These are phyloP conservation scores for Xenopus laevis DNA, from an alignment of 2,113 vertebrate genomes.

Conservation along the genomic window DNA sequence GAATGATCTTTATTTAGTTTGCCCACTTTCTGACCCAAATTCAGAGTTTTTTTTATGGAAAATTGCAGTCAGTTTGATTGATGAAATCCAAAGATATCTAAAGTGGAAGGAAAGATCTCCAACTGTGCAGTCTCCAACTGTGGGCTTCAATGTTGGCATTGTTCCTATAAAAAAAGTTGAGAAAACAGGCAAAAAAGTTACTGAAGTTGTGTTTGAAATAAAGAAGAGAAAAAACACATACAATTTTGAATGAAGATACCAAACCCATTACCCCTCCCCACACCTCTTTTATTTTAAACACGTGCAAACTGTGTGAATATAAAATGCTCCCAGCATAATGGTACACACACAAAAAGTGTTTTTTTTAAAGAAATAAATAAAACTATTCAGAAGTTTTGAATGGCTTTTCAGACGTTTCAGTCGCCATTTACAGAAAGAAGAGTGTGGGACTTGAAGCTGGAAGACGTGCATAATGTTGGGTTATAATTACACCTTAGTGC, in stretches of 20 bases:
- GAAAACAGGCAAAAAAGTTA: constrained; percentile 90
- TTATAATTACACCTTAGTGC: neutral
- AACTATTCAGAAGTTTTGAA: constrained; percentile 67
- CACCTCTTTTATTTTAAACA: constrained; percentile 50
- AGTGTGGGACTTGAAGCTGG: constrained; percentile 5
- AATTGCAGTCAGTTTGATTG: constrained; percentile 99
- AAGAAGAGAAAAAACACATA: constrained; percentile 64
- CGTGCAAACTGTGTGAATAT: constrained; percentile 81
- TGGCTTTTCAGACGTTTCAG: constrained; percentile 43
- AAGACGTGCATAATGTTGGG: neutral
- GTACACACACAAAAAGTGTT: constrained; percentile 70
- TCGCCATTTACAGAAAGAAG: neutral
- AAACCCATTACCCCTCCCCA: constrained; percentile 85
- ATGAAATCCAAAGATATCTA: constrained; percentile 99
- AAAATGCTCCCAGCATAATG: constrained; percentile 83
- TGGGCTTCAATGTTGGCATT: constrained; percentile 97
- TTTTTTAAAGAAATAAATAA: constrained; percentile 61
- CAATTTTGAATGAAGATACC: constrained; percentile 73
- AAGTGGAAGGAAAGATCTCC: constrained; percentile 96
- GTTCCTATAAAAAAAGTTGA: constrained; percentile 88
- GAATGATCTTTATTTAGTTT: constrained; percentile 95
- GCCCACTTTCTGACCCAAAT: constrained; percentile 96
- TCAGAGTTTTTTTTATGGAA: constrained; percentile 98
- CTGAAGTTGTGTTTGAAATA: constrained; percentile 86
- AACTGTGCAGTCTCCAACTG: constrained; percentile 95